A percentile compares a stretch with the other conserved stretches of the same genome.
Conservation (phyloP, 2,797 vertebrate species). For the Fistularia commersonii region DNA sequence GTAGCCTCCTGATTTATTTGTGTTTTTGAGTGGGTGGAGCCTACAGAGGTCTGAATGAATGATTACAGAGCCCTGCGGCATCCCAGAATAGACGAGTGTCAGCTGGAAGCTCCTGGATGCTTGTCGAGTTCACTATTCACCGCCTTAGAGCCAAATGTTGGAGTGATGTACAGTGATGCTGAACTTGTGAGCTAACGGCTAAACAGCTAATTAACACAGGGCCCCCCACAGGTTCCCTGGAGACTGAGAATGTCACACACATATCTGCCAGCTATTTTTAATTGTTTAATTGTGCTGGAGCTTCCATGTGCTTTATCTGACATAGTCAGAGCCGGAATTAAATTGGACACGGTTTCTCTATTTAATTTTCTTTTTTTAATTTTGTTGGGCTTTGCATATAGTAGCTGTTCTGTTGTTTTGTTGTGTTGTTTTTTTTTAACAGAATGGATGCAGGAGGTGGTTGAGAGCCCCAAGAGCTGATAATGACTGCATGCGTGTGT, state of each 20-base stretch:
- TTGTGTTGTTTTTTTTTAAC: background rate
- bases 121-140: conserved; percentile 23
- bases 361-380: background rate
- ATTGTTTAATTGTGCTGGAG: background rate
- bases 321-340: conserved; percentile 8
- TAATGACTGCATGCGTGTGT: background rate
- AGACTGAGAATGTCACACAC: conserved; percentile 19
- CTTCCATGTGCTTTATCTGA: conserved; percentile 8
- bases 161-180: conserved; percentile 4
- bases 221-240: background rate
- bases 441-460: too few species aligned
- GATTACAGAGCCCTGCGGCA: conserved; percentile 59
- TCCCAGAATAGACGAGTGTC: conserved; percentile 66
- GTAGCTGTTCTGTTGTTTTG: too few species aligned
- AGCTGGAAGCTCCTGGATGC: conserved; percentile 29
- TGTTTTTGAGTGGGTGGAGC: conserved; percentile 39
- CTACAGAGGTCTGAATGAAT: conserved; percentile 24
- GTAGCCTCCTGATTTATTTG: conserved; percentile 56
- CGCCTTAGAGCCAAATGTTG: too few species aligned
- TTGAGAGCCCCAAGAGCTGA: too few species aligned
- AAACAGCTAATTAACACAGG: conserved; percentile 29
- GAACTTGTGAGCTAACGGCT: conserved; percentile 21
- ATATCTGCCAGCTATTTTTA: conserved; percentile 15
- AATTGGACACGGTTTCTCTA: too few species aligned
- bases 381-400: too few species aligned